Evolutionary conservation across 2,797 vertebrate species (phyloP), one percentile per base, ranked within the genome.

Genomic region (Loriculus beryllinus): DNA sequence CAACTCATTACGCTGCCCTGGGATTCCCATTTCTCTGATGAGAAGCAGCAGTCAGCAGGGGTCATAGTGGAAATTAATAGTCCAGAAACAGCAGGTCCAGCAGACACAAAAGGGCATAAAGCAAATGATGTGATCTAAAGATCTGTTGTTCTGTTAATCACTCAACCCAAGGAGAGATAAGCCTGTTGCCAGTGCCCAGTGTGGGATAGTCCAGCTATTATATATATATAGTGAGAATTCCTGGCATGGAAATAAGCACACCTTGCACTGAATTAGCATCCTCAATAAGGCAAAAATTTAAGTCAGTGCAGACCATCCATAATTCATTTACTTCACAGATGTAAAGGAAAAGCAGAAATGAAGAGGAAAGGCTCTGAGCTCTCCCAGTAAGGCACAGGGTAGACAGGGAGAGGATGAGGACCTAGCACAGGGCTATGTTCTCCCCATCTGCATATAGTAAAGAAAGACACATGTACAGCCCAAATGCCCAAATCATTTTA

Each of bases 121-220:
- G 84, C 69, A 91, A 91, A 94, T 92, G 35, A 93, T 22, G 40
- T 88, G 84, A 95, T 87, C 84, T 87, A 91, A 95, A 92, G 92
- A 81, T 47, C 65, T 69, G 45, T 74, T 74, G 43, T 85, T 71
- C 45, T 57, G 9, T 56, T 91, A 85, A 63, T 85, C 17, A 2
- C 62, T 39, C 19, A n/a, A 45, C 15, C 19, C 45, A 59, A 70
- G 40, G 48, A 91, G n/a, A 81, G 35, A 52, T 6, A 63, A 75
- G 49, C 25, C 57, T 60, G 43, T 77, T 95, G 78, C 78, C 64
- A 43, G 37, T 23, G 45, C 52, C n/a, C 28, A 49, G 48, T 21
- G 37, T 1, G 14, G 31, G 78, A 77, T 13, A 47, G 23, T 29
- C 15, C 64, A 77, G 29, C 47, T 74, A 14, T n/a, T n/a, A n/a